Evolutionary conservation across 2,113 vertebrate genomes (phyloP).

Genomic region (Percopsis transmontana): DNA sequence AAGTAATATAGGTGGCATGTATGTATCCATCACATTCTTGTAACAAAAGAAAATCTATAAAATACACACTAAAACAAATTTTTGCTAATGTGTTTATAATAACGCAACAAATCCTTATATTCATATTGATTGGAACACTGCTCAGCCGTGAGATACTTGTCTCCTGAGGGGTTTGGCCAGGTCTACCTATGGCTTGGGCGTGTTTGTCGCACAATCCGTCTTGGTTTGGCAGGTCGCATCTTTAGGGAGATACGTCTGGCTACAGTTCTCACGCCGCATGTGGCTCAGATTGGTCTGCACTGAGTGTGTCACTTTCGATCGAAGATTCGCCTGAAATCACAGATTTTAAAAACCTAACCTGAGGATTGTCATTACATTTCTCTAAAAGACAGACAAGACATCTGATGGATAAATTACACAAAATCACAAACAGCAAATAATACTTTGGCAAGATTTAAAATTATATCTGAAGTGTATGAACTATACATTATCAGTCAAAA

Average conservation of each 20-base stretch:
- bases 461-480: no score
- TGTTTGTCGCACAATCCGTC: conserved; percentile 69
- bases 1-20: no score
- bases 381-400: neutral
- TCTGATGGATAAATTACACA: neutral
- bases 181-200: conserved; percentile 84
- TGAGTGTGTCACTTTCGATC: conserved; percentile 80
- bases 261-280: conserved; percentile 84
- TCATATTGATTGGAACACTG: no score
- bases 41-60: no score
- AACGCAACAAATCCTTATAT: no score
- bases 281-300: conserved; percentile 89
- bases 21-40: no score
- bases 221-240: conserved; percentile 77
- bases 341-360: neutral
- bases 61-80: no score
- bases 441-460: no score
- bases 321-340: conserved; percentile 84
- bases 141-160: conserved; percentile 34
- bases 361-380: neutral
- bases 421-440: neutral
- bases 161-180: conserved; percentile 84
- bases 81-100: no score
- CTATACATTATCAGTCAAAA: no score
- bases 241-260: conserved; percentile 83